phyloP scores from a whole-genome alignment of 2,888 invertebrate genomes.

The Scelioninae gen. 1 region DNA sequence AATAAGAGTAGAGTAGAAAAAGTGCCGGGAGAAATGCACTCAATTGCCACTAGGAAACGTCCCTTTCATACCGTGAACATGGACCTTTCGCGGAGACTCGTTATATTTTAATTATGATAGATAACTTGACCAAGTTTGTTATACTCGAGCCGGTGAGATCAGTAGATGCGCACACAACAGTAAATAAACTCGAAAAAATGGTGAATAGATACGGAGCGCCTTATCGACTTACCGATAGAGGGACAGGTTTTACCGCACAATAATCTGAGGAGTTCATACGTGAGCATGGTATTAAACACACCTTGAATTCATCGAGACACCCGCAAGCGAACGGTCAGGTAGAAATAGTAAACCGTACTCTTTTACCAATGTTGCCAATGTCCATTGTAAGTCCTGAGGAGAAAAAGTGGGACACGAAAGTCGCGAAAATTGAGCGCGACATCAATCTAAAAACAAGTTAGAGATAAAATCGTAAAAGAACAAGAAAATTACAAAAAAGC shows the following conservation, averaged over 20 bases:
- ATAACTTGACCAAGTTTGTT: slow-evolving; percentile 69
- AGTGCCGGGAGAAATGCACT: slow-evolving; percentile 45
- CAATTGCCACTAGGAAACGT: slow-evolving; percentile 62
- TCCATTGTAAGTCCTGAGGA: not conserved
- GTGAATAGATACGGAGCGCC: slow-evolving; percentile 59
- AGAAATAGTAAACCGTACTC: slow-evolving; percentile 8
- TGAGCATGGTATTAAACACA: slow-evolving; percentile 38
- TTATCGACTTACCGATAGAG: slow-evolving; percentile 2
- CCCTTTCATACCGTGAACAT: slow-evolving; percentile 64
- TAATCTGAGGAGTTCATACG: not conserved
- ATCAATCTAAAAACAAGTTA: slow-evolving; percentile 21
- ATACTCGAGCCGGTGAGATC: slow-evolving; percentile 60
- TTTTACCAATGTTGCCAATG: slow-evolving; percentile 27
- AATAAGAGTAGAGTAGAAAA: slow-evolving; percentile 26
- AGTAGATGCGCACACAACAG: slow-evolving; percentile 24
- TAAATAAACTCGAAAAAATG: slow-evolving; percentile 49
- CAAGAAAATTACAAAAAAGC: slow-evolving; percentile 35
- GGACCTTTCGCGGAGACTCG: slow-evolving; percentile 68
- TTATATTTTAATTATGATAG: slow-evolving; percentile 63
- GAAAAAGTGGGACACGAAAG: slow-evolving; percentile 6
- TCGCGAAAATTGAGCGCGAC: slow-evolving; percentile 15
- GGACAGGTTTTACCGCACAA: not conserved
- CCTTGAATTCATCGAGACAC: slow-evolving; percentile 38
- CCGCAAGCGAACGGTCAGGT: slow-evolving; percentile 35
- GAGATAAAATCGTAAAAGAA: not conserved